phyloP scores from a whole-genome alignment of 2,797 vertebrate genomes.

The Stomatorhinus walkeri region DNA sequence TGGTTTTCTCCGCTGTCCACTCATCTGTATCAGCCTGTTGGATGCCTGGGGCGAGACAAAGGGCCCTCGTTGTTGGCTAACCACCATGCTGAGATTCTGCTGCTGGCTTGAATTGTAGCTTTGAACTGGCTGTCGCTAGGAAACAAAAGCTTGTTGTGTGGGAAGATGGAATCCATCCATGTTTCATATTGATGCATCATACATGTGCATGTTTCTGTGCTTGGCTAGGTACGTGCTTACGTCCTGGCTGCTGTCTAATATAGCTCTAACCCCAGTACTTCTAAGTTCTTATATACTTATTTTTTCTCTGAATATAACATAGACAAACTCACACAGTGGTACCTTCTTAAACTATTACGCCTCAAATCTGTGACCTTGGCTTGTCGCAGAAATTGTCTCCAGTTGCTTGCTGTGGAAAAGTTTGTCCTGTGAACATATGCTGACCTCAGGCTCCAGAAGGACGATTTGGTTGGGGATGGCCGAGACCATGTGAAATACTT shows the following conservation, averaged over 20 bases:
- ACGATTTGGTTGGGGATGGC: not conserved
- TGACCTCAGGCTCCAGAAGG: not conserved
- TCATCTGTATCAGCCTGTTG: constrained; percentile 26
- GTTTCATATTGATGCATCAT: constrained; percentile 44
- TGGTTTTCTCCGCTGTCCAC: constrained; percentile 16
- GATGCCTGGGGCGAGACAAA: constrained; percentile 47
- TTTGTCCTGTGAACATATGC: not conserved
- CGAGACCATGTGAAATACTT: not conserved
- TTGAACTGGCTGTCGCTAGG: constrained; percentile 35
- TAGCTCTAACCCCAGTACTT: not conserved
- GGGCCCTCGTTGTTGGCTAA: constrained; percentile 37
- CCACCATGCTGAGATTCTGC: constrained; percentile 35
- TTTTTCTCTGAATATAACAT: not conserved
- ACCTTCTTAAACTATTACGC: not conserved
- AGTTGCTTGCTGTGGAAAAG: not conserved
- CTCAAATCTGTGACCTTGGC: not conserved
- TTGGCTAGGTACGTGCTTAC: not conserved
- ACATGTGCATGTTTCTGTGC: constrained; percentile 26
- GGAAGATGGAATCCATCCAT: constrained; percentile 40
- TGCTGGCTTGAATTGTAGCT: constrained; percentile 36
- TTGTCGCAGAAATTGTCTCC: not conserved
- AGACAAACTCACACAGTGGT: not conserved
- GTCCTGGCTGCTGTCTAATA: not conserved
- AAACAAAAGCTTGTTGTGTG: constrained; percentile 52
- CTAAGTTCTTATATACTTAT: not conserved